Evolutionary conservation across 2,797 vertebrate genomes (phyloP).

Genomic region (Spinibarbus caldwelli): DNA sequence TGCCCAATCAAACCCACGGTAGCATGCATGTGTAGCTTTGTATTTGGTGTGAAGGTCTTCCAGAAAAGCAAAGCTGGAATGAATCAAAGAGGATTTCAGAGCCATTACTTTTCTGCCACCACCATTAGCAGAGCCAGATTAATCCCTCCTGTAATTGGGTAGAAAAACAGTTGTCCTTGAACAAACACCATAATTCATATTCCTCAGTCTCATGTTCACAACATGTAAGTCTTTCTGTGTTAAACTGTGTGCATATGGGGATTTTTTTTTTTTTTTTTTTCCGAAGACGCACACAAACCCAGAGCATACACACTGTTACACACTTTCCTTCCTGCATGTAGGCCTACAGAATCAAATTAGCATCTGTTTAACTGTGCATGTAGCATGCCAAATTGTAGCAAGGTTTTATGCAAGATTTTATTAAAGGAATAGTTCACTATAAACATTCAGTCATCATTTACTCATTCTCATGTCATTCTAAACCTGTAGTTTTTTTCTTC

Average conservation of each 20-base stretch:
- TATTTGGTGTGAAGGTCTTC: slow-evolving; percentile 11
- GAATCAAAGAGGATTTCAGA: slow-evolving; percentile 50
- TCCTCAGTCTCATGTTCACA: slow-evolving; percentile 6
- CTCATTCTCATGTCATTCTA: not conserved
- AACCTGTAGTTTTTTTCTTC: not conserved
- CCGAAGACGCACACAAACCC: not conserved
- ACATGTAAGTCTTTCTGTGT: not conserved
- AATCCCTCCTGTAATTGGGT: slow-evolving; percentile 53
- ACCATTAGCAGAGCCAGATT: slow-evolving; percentile 49
- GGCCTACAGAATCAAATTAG: not conserved
- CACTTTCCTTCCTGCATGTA: not conserved
- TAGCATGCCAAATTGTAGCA: not conserved
- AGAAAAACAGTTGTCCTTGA: slow-evolving; percentile 54
- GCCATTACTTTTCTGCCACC: slow-evolving; percentile 43
- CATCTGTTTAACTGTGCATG: not conserved
- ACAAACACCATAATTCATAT: slow-evolving; percentile 45
- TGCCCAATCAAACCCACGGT: not conserved
- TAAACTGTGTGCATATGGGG: not conserved
- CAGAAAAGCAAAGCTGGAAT: slow-evolving; percentile 44
- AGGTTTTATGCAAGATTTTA: not conserved
- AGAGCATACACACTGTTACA: not conserved
- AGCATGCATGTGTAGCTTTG: slow-evolving; percentile 9
- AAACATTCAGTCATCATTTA: not conserved
- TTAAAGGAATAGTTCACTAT: not conserved
- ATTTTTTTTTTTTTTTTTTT: too few species aligned